Evolutionary conservation across 2,888 invertebrate genomes (phyloP), one percentile per base, ranked within the genome.

Genomic region (Lithosia quadra): DNA sequence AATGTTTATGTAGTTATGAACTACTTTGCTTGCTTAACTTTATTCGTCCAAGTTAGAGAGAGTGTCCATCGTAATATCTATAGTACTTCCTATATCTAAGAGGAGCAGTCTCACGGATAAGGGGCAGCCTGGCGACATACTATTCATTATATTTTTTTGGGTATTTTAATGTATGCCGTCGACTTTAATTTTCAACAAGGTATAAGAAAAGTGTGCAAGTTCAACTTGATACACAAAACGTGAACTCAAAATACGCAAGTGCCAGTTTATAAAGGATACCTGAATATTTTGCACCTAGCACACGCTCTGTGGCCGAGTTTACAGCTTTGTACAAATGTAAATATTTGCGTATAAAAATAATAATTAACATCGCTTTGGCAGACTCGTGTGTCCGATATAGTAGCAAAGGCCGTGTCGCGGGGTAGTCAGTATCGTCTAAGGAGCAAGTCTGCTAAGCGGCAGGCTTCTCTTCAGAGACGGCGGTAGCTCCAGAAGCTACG

Each of bases 401-500:
- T 72, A n/a, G n/a, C n/a, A n/a, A 81, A 74, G 67, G 75, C 78
- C 69, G 72, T 69, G 74, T 75, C 74, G 79, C 83, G 71, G 68
- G 70, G 62, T 49, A 49, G 28, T 28, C 28, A 28, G 66, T 68
- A 24, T 66, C n/a, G 62, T 72, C 57, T 68, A 70, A 28, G 58
- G n/a, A 22, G 65, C 56, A 64, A 49, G 61, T 39, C 63, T 68
- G 56, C 89, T 95, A 96, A 75, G 96, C 96, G 49, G 96, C 94
- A 62, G 96, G 92, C 84, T 96, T 96, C 84, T 97, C 97, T 77
- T 96, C 96, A 69, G 96, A 96, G 76, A 96, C 95, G 61, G 96
- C 96, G 66, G 97, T 97, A 67, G 96, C 96, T 28, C 96, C 97
- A 9, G 97, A 97, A 5, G 96, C 96, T 60, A 96, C 96, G 5